Conservation (phyloP, 2,113 vertebrate genomes). For the Chaetorhynchus papuensis region DNA sequence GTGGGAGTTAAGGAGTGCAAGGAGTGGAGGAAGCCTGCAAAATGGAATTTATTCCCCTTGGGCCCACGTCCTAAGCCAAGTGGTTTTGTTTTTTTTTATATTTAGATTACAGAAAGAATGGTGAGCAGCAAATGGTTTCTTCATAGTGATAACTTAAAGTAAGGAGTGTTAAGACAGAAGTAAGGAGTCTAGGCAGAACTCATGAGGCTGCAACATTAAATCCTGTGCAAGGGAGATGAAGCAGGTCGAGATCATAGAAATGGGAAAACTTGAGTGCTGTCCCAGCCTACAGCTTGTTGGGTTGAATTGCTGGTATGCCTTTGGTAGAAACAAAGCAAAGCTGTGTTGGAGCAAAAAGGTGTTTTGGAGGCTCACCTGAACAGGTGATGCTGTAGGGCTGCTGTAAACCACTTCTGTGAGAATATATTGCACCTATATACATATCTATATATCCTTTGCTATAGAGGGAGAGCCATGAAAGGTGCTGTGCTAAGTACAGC, state of each 20-base stretch:
- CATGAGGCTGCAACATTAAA: not conserved
- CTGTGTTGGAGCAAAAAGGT: not conserved
- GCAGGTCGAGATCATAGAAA: not conserved
- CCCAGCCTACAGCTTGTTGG: not conserved
- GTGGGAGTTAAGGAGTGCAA: not conserved
- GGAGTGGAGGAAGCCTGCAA: not conserved
- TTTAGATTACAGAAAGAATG: not conserved
- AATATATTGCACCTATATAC: accelerated
- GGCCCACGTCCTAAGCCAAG: not conserved
- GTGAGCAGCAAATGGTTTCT: not conserved
- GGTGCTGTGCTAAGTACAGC: not conserved
- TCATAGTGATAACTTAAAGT: not conserved
- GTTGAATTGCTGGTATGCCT: not conserved
- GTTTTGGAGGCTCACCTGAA: not conserved
- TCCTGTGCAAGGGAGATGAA: not conserved
- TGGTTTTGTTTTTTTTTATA: not conserved
- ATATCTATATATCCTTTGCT: not conserved
- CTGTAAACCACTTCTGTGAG: not conserved
- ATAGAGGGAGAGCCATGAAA: not conserved
- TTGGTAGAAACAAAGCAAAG: not conserved
- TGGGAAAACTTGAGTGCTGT: not conserved
- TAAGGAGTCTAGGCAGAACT: too few relatives aligned
- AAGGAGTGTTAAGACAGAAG: not conserved
- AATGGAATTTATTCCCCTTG: not conserved
- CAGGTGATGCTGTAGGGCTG: not conserved